Base-by-base conservation (phyloP, 2,888 invertebrate genomes). In the Norana najaformis region DNA sequence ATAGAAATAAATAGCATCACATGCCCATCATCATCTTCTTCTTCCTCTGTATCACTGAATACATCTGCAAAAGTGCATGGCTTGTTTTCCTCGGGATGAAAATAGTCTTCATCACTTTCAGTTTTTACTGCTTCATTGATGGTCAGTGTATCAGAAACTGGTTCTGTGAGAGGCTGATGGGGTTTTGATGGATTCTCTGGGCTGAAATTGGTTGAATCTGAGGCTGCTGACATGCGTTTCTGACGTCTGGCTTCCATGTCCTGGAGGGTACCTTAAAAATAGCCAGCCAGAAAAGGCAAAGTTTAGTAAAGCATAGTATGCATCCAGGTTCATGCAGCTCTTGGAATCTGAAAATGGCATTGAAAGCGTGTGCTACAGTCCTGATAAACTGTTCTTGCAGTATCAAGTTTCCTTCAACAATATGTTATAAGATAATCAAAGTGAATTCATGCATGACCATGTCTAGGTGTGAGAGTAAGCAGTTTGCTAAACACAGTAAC, bases 31-130 rank as follows among this genome's bases (percentile, higher is more conserved):
- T 93, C 94, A n/a, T 93, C 94, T 30, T 94, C 94, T 89, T 94
- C 94, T 89, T 93, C 92, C 35, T 94, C 95, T 39, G 94, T 93
- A 91, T 95, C 95, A 92, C 94, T 95, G 92, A 93, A 95, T 36
- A 94, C 94, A 41, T 93, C 94, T 88, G 92, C 92, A 92, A 94
- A 94, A 90, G 93, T 93, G 91, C 93, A 93, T 13, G 93, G 92
- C 47, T 90, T 88, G 18, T 91, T 92, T 85, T 94, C 94, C 34
- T 93, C 92, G 88, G 93, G 93, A 91, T 93, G 93, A 35, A 93
- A 91, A 92, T 94, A 90, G 47, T 89, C 90, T 38, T 69, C 93
- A 36, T 93, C 93, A 35, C 92, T 93, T 0, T 89, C 92, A 6
- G 91, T 91, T 1, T 91, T 90, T 88, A 92, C 92, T 89, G 92